Evolutionary conservation across 2,797 vertebrate species (phyloP).

Genomic region (Manis crassicaudata): DNA sequence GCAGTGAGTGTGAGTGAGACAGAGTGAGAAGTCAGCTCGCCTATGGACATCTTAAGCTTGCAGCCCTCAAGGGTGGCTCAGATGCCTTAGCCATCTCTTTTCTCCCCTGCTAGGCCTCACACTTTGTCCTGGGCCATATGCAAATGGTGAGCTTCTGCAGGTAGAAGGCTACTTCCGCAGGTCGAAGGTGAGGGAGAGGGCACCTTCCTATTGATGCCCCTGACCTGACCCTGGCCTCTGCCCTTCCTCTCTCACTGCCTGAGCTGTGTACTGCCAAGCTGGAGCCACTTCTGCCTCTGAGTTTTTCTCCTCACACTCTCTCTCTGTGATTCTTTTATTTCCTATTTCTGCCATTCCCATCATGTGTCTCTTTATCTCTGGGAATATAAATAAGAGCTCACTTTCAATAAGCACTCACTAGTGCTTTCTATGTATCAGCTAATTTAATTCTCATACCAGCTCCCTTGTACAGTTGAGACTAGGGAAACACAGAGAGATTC

Average conservation of each 20-base stretch:
- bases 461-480: background rate
- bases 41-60: background rate
- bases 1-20: background rate
- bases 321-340: background rate
- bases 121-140: background rate
- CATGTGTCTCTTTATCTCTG: background rate
- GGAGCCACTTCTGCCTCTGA: background rate
- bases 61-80: background rate
- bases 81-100: background rate
- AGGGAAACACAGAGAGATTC: background rate
- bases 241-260: background rate
- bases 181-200: background rate
- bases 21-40: background rate
- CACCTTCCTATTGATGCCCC: background rate
- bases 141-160: constrained; percentile 7
- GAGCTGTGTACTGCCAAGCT: background rate
- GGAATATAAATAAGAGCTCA: background rate
- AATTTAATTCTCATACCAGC: background rate
- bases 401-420: background rate
- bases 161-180: background rate
- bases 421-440: background rate
- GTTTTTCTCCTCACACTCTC: background rate
- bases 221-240: background rate
- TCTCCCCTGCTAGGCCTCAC: background rate
- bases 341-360: background rate